Conservation (phyloP, 1,140 invertebrate genomes). For the Caenorhabditis inopinata region DNA sequence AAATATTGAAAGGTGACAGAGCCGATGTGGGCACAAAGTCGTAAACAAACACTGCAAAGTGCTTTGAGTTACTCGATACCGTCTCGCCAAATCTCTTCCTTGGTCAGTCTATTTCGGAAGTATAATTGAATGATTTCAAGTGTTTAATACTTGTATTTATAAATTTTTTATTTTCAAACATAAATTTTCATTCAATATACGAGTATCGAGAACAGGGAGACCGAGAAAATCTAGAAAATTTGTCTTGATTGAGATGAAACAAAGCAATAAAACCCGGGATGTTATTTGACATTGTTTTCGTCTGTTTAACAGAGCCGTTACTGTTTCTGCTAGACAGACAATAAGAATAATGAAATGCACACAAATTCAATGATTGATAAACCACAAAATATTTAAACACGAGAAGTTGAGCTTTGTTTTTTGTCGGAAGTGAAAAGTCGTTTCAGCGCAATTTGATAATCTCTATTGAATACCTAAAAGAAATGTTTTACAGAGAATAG, state of each 20-base stretch:
- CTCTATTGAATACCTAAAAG: slow-evolving; percentile 63
- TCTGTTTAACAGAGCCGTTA: not conserved
- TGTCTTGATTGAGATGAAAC: not conserved
- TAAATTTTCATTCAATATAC: too few relatives aligned
- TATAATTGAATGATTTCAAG: not conserved
- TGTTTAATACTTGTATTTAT: not conserved
- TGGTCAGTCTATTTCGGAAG: not conserved
- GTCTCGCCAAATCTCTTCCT: slow-evolving; percentile 1
- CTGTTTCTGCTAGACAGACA: too few relatives aligned
- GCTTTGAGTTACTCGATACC: slow-evolving; percentile 32
- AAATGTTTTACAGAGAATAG: not conserved
- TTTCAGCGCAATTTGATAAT: slow-evolving; percentile 66
- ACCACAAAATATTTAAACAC: not conserved
- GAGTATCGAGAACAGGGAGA: too few relatives aligned
- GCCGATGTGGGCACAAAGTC: slow-evolving; percentile 25
- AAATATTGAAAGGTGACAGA: slow-evolving; percentile 32
- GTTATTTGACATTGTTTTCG: not conserved
- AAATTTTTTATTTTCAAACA: not conserved
- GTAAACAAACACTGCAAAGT: slow-evolving; percentile 17
- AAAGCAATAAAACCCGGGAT: slow-evolving; percentile 27
- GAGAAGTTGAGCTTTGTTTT: slow-evolving; percentile 16
- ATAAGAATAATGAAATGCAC: not conserved
- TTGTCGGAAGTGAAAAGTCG: slow-evolving; percentile 54
- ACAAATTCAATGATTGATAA: not conserved
- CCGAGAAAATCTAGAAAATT: not conserved